Evolutionary conservation across 2,888 invertebrate species (phyloP).

Genomic region (Ligdia adustata): DNA sequence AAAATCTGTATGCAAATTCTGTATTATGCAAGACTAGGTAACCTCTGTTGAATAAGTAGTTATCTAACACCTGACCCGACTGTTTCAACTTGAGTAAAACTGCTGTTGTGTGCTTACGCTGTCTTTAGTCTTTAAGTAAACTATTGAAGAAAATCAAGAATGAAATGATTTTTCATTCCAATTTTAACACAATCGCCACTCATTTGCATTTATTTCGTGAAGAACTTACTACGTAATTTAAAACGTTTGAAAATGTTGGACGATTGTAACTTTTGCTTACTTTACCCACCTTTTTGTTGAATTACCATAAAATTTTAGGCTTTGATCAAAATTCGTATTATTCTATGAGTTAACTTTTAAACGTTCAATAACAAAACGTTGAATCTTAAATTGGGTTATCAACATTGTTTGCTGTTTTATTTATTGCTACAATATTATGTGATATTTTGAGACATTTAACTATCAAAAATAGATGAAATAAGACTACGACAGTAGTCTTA

Average conservation of each 20-base stretch:
- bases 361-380: no score
- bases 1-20: no score
- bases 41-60: not conserved
- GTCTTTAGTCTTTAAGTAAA: no score
- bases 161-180: slow-evolving; percentile 24
- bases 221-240: slow-evolving; percentile 13
- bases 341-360: no score
- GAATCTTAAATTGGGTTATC: no score
- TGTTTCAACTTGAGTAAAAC: no score
- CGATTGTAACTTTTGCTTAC: slow-evolving; percentile 16
- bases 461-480: no score
- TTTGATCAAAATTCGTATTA: not conserved
- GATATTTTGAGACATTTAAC: no score
- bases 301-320: slow-evolving; percentile 14
- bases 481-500: no score
- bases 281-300: slow-evolving; percentile 5
- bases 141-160: slow-evolving; percentile 10
- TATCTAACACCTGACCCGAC: slow-evolving; percentile 6
- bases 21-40: not conserved
- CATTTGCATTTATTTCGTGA: slow-evolving; percentile 17
- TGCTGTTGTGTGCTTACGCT: no score
- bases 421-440: no score
- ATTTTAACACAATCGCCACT: slow-evolving; percentile 19
- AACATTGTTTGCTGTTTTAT: no score
- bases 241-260: slow-evolving; percentile 8